These are phyloP conservation scores for Falco berigora DNA, from an alignment of 2,797 vertebrate species.

Conservation along the genomic window DNA sequence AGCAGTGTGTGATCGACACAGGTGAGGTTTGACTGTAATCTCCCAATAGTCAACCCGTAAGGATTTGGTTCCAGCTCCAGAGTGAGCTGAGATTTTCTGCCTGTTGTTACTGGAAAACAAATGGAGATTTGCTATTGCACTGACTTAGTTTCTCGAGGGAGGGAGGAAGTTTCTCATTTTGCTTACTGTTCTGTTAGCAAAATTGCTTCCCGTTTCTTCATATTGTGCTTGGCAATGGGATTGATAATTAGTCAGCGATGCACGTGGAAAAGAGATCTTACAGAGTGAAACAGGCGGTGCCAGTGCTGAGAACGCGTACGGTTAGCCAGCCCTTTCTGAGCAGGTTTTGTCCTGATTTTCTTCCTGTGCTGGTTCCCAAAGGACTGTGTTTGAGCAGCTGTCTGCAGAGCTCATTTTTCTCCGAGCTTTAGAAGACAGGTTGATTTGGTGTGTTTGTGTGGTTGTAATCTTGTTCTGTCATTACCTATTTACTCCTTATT, in stretches of 20 bases:
- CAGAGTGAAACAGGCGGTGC: fast-evolving
- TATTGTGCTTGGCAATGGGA: fast-evolving
- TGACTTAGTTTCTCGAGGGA: not conserved
- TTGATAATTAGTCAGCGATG: not conserved
- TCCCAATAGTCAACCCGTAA: not conserved
- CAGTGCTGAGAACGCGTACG: not conserved
- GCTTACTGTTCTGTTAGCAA: not conserved
- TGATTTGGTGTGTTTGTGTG: not conserved
- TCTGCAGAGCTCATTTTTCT: not conserved
- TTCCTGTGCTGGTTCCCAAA: not conserved
- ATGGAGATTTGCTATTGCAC: not conserved
- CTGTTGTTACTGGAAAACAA: not conserved
- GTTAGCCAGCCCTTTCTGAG: not conserved
- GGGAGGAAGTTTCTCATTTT: not conserved
- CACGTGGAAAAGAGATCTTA: not conserved
- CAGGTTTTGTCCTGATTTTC: not conserved
- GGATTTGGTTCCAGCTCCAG: not conserved
- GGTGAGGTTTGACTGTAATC: not conserved
- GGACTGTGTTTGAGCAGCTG: not conserved
- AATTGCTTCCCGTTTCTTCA: not conserved
- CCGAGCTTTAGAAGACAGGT: not conserved
- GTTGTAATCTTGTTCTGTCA: constrained; percentile 36
- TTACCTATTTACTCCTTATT: constrained; percentile 39
- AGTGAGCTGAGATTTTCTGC: not conserved
- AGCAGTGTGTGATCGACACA: not conserved